These are phyloP conservation scores for Alligator sinensis DNA, from an alignment of 2,113 vertebrate species.

Conservation along the genomic window DNA sequence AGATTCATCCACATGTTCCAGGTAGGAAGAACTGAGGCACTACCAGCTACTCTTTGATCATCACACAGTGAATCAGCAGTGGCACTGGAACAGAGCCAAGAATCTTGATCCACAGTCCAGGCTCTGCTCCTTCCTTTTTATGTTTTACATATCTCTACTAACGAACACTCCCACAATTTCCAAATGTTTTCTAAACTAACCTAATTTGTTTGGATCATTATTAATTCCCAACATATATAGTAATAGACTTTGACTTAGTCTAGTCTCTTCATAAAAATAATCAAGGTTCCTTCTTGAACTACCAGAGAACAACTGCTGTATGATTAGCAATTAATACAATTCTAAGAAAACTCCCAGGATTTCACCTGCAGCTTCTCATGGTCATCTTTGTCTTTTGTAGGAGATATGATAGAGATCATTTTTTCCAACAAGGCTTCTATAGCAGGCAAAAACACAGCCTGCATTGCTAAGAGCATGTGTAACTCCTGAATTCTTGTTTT, in stretches of 20 bases:
- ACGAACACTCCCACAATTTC: neutral
- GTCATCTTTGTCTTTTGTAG: neutral
- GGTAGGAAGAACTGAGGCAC: neutral
- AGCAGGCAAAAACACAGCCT: neutral
- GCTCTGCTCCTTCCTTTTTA: neutral
- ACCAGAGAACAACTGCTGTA: neutral
- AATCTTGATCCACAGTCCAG: neutral
- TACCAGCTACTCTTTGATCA: neutral
- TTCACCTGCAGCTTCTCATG: neutral
- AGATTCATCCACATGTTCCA: neutral
- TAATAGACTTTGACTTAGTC: neutral
- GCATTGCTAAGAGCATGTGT: rapidly evolving
- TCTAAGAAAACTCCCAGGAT: neutral
- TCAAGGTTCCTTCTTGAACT: neutral
- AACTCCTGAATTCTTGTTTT: neutral
- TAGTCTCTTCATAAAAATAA: neutral
- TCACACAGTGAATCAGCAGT: neutral
- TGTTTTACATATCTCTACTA: neutral
- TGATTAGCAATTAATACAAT: neutral
- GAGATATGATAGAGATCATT: neutral
- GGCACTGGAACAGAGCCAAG: neutral
- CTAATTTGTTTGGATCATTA: neutral
- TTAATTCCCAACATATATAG: neutral
- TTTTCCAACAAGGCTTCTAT: neutral
- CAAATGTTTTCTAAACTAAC: neutral